A percentile compares a stretch with the other conserved stretches of the same genome.
Evolutionary conservation across 2,888 invertebrate genomes (phyloP).

Genomic region (Drosophila incognita): DNA sequence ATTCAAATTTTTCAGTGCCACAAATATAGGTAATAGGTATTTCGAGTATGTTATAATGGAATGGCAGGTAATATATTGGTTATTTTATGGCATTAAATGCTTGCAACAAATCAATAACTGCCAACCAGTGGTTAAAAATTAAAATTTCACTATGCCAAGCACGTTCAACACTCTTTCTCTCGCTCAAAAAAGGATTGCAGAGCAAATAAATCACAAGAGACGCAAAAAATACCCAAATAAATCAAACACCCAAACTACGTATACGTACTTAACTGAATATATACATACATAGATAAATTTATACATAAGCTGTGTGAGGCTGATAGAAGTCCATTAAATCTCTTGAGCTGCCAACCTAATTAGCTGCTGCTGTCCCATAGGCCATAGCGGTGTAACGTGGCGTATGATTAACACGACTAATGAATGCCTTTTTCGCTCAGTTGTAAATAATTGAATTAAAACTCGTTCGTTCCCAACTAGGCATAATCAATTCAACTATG

Average conservation of each 20-base stretch:
- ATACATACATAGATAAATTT: background rate
- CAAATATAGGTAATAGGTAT: background rate
- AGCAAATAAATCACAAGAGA: conserved; percentile 55
- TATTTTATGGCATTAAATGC: background rate
- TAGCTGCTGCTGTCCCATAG: conserved; percentile 41
- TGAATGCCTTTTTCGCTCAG: conserved; percentile 60
- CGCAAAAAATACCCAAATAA: conserved; percentile 29
- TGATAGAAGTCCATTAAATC: conserved; percentile 44
- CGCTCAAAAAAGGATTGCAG: conserved; percentile 20
- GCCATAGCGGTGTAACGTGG: conserved; percentile 58
- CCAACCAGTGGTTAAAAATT: conserved; percentile 2
- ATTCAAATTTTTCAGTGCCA: background rate
- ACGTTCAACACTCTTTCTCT: conserved; percentile 36
- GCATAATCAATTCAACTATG: conserved; percentile 61
- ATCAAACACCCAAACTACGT: conserved; percentile 20
- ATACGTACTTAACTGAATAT: background rate
- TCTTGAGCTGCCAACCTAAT: conserved; percentile 46
- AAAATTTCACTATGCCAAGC: conserved; percentile 48
- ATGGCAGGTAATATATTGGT: background rate
- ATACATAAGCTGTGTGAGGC: conserved; percentile 13
- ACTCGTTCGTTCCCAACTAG: conserved; percentile 46
- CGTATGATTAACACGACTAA: conserved; percentile 80
- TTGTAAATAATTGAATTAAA: conserved; percentile 76
- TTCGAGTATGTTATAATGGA: background rate
- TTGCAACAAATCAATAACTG: conserved; percentile 39